Conservation (phyloP, 2,797 vertebrate species). For the Phoebastria nigripes region DNA sequence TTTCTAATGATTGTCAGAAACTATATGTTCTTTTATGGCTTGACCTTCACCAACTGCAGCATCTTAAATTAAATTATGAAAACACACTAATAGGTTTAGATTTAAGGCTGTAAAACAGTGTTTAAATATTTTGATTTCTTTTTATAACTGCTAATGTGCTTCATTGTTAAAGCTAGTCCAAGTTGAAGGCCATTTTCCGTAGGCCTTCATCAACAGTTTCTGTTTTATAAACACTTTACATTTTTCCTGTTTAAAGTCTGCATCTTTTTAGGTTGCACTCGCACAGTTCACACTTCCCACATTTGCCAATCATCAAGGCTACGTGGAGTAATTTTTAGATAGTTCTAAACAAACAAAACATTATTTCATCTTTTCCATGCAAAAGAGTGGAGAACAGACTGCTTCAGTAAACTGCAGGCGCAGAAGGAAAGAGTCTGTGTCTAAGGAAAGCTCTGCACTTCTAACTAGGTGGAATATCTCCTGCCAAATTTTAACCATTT, state of each 20-base stretch:
- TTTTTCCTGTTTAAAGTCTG: constrained; percentile 16
- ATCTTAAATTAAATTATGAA: constrained; percentile 2
- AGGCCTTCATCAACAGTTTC: constrained; percentile 6
- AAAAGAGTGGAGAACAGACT: neutral
- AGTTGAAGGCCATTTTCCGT: neutral
- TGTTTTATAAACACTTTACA: constrained; percentile 38
- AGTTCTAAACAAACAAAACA: constrained; percentile 50
- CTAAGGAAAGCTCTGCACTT: neutral
- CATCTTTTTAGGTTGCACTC: constrained; percentile 29
- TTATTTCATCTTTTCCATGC: constrained; percentile 27
- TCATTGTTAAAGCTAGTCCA: constrained; percentile 3
- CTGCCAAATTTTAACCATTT: neutral
- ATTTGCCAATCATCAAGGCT: constrained; percentile 66
- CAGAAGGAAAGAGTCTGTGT: neutral
- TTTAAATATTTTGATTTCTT: constrained; percentile 27
- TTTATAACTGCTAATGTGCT: neutral
- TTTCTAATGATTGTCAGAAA: constrained; percentile 26
- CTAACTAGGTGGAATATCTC: neutral
- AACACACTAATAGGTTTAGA: neutral
- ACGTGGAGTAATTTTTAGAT: constrained; percentile 45
- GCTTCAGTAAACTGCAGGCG: neutral
- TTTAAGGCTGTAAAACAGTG: neutral
- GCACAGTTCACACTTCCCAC: constrained; percentile 39
- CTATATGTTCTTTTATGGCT: constrained; percentile 8
- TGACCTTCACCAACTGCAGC: neutral